Conservation (phyloP, 2,888 invertebrate genomes). For the Ormyrus nitidulus region DNA sequence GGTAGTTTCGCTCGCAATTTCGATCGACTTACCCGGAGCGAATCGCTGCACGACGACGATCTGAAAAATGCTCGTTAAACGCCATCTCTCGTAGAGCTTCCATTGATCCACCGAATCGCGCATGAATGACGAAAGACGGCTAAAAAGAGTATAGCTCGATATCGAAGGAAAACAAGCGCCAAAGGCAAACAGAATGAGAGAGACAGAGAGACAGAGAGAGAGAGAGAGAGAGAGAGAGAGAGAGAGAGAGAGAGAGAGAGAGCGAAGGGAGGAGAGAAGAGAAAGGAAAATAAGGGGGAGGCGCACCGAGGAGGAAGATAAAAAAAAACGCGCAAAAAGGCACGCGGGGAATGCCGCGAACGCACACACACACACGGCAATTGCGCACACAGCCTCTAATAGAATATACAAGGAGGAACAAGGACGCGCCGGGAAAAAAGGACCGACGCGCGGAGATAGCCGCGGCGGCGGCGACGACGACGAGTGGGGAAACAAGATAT, state of each 20-base stretch:
- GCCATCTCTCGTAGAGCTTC: too few species aligned
- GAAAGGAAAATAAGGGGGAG: conserved; percentile 28
- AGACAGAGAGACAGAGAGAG: too few species aligned
- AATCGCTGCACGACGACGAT: too few species aligned
- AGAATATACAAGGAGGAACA: conserved; percentile 53
- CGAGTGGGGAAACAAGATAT: conserved; percentile 50
- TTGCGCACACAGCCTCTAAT: conserved; percentile 39
- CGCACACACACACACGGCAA: not conserved
- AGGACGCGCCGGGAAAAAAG: conserved; percentile 48
- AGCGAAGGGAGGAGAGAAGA: not conserved
- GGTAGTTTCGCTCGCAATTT: too few species aligned
- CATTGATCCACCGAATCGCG: too few species aligned
- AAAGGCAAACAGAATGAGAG: too few species aligned
- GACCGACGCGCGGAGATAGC: not conserved
- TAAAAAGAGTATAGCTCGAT: too few species aligned
- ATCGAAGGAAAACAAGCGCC: too few species aligned
- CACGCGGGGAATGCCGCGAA: conserved; percentile 36
- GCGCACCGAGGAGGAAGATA: not conserved
- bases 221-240: not conserved
- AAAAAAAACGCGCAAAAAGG: not conserved
- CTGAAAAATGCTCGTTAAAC: too few species aligned
- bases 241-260: too few species aligned
- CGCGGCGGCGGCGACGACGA: conserved; percentile 27
- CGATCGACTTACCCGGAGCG: too few species aligned
- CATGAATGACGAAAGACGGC: too few species aligned